These are phyloP conservation scores for Hypanus sabinus DNA, from an alignment of 2,113 vertebrate genomes.

Conservation along the genomic window DNA sequence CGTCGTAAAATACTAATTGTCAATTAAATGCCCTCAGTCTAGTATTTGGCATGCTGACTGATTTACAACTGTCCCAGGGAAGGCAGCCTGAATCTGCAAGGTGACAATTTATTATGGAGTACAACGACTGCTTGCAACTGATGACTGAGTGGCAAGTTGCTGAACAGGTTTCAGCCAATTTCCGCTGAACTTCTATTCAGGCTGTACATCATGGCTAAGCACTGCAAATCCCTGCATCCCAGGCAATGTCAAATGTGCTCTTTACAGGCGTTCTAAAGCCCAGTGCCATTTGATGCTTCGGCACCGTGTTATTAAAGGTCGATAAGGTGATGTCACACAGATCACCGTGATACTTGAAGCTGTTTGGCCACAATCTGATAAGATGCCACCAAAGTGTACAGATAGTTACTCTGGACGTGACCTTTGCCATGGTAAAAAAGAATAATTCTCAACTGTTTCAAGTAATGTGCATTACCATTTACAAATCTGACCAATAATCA, in stretches of 20 bases:
- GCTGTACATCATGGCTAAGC: conserved; percentile 4
- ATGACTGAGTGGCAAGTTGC: conserved; percentile 1
- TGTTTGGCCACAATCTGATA: conserved; percentile 18
- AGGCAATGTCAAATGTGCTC: conserved; percentile 10
- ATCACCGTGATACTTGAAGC: not conserved
- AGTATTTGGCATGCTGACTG: not conserved
- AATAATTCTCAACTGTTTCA: conserved; percentile 11
- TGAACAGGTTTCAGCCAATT: conserved; percentile 16
- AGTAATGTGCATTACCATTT: not conserved
- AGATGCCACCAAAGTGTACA: not conserved
- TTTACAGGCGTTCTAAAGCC: not conserved
- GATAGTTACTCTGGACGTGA: not conserved
- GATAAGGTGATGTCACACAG: conserved; percentile 11
- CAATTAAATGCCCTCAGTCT: not conserved
- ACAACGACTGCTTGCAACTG: not conserved
- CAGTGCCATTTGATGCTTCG: not conserved
- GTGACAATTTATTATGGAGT: not conserved
- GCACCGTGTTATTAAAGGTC: not conserved
- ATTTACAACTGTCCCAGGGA: not conserved
- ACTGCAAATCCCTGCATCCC: not conserved
- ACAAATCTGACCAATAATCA: not conserved
- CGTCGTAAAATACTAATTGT: conserved; percentile 26
- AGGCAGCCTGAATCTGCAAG: not conserved
- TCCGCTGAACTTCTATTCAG: not conserved
- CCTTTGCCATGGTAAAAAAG: not conserved